Conservation (phyloP, 2,797 vertebrate genomes). For the Myotis myotis region DNA sequence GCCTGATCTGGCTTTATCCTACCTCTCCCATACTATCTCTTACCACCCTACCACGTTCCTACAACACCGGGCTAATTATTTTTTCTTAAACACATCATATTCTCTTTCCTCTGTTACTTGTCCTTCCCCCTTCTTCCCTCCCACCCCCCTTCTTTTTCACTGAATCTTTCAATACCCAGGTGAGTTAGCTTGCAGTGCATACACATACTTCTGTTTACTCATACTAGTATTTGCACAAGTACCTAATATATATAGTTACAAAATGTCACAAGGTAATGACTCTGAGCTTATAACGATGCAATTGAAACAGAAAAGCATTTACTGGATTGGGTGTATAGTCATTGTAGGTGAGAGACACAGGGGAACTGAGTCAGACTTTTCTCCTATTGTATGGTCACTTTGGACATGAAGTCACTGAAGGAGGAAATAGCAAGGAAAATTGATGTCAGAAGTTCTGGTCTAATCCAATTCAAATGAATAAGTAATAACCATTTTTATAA, state of each 20-base stretch:
- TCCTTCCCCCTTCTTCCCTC: neutral
- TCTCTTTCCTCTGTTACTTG: neutral
- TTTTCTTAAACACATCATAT: neutral
- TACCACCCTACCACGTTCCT: neutral
- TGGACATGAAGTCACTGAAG: neutral
- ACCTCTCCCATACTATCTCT: neutral
- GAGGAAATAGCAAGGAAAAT: neutral
- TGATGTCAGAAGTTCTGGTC: neutral
- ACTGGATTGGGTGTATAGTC: fast-evolving
- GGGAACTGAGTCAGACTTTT: neutral
- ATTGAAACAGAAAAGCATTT: neutral
- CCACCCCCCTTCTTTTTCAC: neutral
- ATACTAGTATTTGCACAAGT: neutral
- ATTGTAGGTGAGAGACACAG: neutral
- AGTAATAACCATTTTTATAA: neutral
- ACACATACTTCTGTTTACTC: neutral
- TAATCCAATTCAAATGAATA: neutral
- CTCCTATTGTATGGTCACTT: neutral
- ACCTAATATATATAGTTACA: too few relatives aligned
- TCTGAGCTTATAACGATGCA: neutral
- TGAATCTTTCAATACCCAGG: neutral
- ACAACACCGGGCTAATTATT: neutral
- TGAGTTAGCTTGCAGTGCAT: neutral
- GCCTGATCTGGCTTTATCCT: neutral
- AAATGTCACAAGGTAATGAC: neutral